Conservation (phyloP, 1,140 invertebrate species). For the Brachionus paranguensis region DNA sequence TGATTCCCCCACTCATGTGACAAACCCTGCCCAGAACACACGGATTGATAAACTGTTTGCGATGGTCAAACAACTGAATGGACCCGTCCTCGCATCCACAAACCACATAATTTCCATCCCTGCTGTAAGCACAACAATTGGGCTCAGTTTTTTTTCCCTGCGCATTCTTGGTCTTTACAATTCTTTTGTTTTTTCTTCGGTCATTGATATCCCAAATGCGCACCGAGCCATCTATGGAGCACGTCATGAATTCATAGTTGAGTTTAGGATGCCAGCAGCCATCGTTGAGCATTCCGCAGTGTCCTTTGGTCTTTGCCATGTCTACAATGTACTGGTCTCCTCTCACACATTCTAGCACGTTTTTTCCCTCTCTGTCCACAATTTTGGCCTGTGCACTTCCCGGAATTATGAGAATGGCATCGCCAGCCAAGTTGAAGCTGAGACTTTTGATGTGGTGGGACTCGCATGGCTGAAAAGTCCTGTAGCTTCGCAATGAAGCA, state of each 20-base stretch:
- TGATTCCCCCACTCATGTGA: constrained; percentile 69
- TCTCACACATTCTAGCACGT: constrained; percentile 88
- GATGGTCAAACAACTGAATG: constrained; percentile 93
- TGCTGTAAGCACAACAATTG: constrained; percentile 63
- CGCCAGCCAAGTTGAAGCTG: constrained; percentile 86
- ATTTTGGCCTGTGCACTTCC: constrained; percentile 80
- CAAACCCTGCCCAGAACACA: constrained; percentile 64
- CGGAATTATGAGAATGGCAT: constrained; percentile 85
- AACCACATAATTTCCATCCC: constrained; percentile 80
- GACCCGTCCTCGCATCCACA: constrained; percentile 90
- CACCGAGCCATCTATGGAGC: constrained; percentile 71
- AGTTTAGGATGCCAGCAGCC: constrained; percentile 88
- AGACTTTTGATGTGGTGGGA: constrained; percentile 82
- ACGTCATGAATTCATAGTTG: constrained; percentile 87
- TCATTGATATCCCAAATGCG: constrained; percentile 37
- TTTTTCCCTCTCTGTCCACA: constrained; percentile 88
- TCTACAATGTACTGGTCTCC: constrained; percentile 92
- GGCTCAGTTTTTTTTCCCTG: constrained; percentile 83
- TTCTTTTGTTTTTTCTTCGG: constrained; percentile 66
- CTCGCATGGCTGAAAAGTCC: constrained; percentile 85
- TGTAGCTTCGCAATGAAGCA: constrained; percentile 75
- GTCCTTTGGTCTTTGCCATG: constrained; percentile 88
- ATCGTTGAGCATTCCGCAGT: constrained; percentile 79
- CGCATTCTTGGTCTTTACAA: constrained; percentile 81
- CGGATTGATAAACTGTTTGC: constrained; percentile 61